A percentile compares a stretch with the other conserved stretches of the same genome.
Evolutionary conservation across 2,113 vertebrate species (phyloP).

Genomic region (Muscicapa adusta): DNA sequence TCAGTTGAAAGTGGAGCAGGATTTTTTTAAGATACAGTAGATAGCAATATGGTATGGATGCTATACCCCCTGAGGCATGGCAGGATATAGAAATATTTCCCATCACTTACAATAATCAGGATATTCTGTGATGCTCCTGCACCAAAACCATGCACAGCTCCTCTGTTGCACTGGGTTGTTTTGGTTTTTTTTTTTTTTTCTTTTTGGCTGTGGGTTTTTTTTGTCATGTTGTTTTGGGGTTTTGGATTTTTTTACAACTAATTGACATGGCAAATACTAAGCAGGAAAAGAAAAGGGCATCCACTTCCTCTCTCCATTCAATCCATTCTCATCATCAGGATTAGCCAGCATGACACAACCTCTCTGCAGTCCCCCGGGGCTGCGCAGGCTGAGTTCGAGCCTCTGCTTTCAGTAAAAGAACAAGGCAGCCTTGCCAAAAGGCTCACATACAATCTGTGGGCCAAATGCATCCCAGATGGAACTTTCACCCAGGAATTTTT

Average conservation of each 20-base stretch:
- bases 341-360: constrained; percentile 51
- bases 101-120: neutral
- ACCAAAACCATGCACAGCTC: neutral
- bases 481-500: constrained; percentile 27
- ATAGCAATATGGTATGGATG: neutral
- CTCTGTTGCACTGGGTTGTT: neutral
- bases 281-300: constrained; percentile 59
- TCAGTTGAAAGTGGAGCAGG: constrained; percentile 1
- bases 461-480: constrained; percentile 44
- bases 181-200: neutral
- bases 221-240: neutral
- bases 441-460: neutral
- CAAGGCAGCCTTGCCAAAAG: neutral
- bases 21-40: neutral
- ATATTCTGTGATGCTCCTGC: neutral
- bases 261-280: constrained; percentile 37
- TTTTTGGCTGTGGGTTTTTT: neutral
- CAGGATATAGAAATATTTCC: neutral
- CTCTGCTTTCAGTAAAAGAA: constrained; percentile 33
- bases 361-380: constrained; percentile 28
- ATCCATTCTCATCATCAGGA: constrained; percentile 58
- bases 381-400: neutral
- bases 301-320: constrained; percentile 61
- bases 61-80: neutral
- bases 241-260: neutral